A percentile compares a stretch with the other conserved stretches of the same genome.
These are phyloP conservation scores for Hirundo rustica DNA, from an alignment of 2,797 vertebrate species.

Conservation along the genomic window DNA sequence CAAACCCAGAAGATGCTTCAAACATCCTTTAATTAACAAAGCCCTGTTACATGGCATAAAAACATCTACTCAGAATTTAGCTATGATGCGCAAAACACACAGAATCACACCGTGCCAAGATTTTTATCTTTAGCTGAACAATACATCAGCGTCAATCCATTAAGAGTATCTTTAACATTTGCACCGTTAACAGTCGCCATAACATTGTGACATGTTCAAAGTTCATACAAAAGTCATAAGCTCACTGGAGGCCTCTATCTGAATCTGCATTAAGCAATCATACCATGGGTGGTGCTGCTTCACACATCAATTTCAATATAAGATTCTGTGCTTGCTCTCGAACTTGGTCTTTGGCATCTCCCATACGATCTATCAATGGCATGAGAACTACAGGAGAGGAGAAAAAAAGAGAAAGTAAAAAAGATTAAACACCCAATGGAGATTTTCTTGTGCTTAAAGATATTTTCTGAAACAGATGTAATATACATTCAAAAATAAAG, in stretches of 20 bases:
- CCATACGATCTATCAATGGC: constrained; percentile 91
- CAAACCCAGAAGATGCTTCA: not conserved
- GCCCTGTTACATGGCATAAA: not conserved
- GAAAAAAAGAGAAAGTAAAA: not conserved
- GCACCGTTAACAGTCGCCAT: not conserved
- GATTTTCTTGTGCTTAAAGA: not conserved
- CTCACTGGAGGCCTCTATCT: not conserved
- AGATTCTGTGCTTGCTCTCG: constrained; percentile 92
- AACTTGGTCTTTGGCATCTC: constrained; percentile 95
- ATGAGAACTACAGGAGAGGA: constrained; percentile 79
- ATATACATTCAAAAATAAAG: not conserved
- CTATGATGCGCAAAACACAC: not conserved
- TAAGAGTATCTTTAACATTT: not conserved
- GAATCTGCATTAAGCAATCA: constrained; percentile 21
- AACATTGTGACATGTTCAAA: not conserved
- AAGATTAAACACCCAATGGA: not conserved
- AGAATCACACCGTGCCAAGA: not conserved
- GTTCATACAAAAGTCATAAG: not conserved
- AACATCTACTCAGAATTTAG: not conserved
- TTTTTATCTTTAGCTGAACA: not conserved
- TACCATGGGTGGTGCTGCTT: constrained; percentile 89
- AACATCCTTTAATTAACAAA: not conserved
- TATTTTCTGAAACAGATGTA: not conserved
- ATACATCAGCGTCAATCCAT: not conserved
- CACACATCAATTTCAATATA: constrained; percentile 89